Base-by-base conservation (phyloP, 2,888 invertebrate genomes). In the Aphodius granarius region DNA sequence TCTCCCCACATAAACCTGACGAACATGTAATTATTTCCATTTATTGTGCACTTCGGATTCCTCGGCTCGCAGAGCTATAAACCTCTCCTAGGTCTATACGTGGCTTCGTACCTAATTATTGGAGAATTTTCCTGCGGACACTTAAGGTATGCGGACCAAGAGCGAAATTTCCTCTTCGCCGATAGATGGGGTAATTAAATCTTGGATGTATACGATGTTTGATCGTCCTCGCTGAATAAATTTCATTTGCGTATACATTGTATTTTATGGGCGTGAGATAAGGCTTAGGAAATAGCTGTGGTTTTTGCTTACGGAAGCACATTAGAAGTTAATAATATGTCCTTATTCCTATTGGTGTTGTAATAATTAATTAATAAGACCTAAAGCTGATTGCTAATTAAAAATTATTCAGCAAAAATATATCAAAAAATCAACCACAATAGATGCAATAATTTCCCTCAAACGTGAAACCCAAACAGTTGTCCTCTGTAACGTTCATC, bases 31-130 rank as follows among this genome's bases (percentile, higher is more conserved):
- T 43, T 43, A 43, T 43, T 43, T 43, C 43, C 43, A 43, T 43
- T 43, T 43, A 43, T 43, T 43, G 43, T 43, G 43, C 43, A 43
- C 43, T 43, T 43, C 1, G 43, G 13, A 43, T 43, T 43, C 43
- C 43, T 43, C 2, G 4, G 9, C 13, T 13, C 43, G 43, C 43
- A 43, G 43, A 43, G 43, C 43, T 43, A 43, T 43, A 43, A 43
- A 43, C 43, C 78, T 73, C 62, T 16, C 75, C 43, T 64, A 76
- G 76, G 65, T 73, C 72, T 77, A 77, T 75, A 75, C 43, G 68
- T 68, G 18, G 3, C 68, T 68, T 65, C 66, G 66, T 65, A 65
- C 18, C 66, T 68, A 68, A 68, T 43, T 43, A 43, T 43, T 43
- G 43, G 43, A 43, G 43, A 43, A 43, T 43, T 43, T 43, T 43